Percentiles rank a stretch among this genome's conserved stretches.
phyloP scores from a whole-genome alignment of 2,797 vertebrate species.

The Dicrostonyx torquatus region DNA sequence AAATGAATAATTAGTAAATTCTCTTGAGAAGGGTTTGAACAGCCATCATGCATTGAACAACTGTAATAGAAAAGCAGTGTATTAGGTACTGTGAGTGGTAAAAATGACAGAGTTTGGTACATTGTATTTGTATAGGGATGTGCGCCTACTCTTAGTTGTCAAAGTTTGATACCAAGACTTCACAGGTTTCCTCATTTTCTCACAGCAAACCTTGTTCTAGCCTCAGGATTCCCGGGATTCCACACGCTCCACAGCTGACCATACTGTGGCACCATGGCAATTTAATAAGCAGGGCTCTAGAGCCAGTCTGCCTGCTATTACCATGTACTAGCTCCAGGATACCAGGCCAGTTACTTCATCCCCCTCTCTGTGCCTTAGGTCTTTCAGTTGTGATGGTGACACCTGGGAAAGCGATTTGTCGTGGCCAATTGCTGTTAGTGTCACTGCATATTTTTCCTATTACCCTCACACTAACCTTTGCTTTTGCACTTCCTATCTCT shows the following conservation, averaged over 20 bases:
- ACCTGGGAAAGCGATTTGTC: not conserved
- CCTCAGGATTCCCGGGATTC: not conserved
- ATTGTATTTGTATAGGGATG: constrained; percentile 1
- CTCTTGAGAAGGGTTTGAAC: not conserved
- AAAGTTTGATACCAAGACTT: constrained; percentile 23
- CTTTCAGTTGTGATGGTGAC: not conserved
- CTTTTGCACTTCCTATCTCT: not conserved
- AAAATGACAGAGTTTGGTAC: constrained; percentile 31
- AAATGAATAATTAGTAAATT: constrained; percentile 21
- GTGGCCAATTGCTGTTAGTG: not conserved
- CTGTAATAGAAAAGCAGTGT: not conserved
- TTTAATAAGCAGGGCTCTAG: not conserved
- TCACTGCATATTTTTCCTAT: not conserved
- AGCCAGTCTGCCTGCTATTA: not conserved
- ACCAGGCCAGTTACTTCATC: not conserved
- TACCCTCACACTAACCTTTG: not conserved
- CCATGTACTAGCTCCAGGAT: not conserved
- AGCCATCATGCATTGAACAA: not conserved
- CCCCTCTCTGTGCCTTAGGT: not conserved
- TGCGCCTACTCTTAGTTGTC: constrained; percentile 21
- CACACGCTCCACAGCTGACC: not conserved
- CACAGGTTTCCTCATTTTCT: constrained; percentile 41
- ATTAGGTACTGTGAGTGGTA: not conserved
- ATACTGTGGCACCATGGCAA: not conserved
- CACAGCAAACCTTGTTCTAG: constrained; percentile 1